A percentile compares a stretch with the other conserved stretches of the same genome.
phyloP scores from a whole-genome alignment of 2,797 vertebrate species.

The Acestrorhynchus altus region DNA sequence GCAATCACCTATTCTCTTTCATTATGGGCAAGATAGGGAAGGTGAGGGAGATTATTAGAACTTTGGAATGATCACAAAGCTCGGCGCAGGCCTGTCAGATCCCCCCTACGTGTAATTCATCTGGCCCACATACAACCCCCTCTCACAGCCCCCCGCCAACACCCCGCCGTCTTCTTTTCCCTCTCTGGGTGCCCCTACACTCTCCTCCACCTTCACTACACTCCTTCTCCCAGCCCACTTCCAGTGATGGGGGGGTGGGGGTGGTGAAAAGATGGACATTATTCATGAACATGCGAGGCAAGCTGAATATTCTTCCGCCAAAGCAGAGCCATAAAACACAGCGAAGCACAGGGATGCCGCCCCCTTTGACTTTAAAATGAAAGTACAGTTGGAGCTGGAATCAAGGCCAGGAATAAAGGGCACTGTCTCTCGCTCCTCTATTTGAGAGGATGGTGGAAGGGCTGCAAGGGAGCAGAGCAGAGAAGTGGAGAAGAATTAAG shows the following conservation, averaged over 20 bases:
- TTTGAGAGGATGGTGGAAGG: neutral
- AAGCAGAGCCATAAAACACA: slow-evolving; percentile 83
- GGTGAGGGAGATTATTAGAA: slow-evolving; percentile 99
- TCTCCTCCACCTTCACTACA: neutral
- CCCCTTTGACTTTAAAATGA: slow-evolving; percentile 91
- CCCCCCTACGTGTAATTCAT: slow-evolving; percentile 99
- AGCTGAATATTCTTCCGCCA: slow-evolving; percentile 88
- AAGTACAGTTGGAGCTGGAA: slow-evolving; percentile 81
- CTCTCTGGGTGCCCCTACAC: slow-evolving; percentile 23
- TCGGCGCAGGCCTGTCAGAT: slow-evolving; percentile 97
- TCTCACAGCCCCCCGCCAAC: slow-evolving; percentile 21
- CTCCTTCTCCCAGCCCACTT: slow-evolving; percentile 39
- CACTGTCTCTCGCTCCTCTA: neutral
- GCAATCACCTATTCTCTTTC: slow-evolving; percentile 99
- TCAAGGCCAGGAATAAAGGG: slow-evolving; percentile 62
- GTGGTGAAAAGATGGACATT: slow-evolving; percentile 94
- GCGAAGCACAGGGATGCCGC: slow-evolving; percentile 81
- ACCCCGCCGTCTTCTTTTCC: slow-evolving; percentile 42
- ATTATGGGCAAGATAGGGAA: slow-evolving; percentile 98
- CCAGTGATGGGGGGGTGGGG: slow-evolving; percentile 72
- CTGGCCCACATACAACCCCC: slow-evolving; percentile 74
- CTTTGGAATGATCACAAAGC: slow-evolving; percentile 99
- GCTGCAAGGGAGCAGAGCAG: neutral
- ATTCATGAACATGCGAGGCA: slow-evolving; percentile 99
- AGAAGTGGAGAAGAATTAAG: neutral